A percentile compares a stretch with the other conserved stretches of the same genome.
phyloP scores from a whole-genome alignment of 2,797 vertebrate species.

The Enteromius unitaeniatus region DNA sequence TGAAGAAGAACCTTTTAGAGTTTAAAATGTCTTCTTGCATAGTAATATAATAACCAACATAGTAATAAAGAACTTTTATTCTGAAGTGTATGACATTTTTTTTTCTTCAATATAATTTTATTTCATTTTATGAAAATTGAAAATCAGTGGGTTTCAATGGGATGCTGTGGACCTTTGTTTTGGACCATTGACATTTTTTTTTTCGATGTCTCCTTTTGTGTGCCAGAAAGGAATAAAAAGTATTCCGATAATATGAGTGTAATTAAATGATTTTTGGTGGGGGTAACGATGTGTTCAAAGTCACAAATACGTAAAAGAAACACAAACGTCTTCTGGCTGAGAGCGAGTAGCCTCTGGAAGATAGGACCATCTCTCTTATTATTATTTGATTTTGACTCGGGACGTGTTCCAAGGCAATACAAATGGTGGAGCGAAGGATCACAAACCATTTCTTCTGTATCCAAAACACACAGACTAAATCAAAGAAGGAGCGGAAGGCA shows the following conservation, averaged over 20 bases:
- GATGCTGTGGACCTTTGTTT: neutral
- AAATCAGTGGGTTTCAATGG: neutral
- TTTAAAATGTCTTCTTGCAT: too few relatives aligned
- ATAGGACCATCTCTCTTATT: slow-evolving; percentile 50
- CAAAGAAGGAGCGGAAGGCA: slow-evolving; percentile 68
- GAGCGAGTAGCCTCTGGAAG: slow-evolving; percentile 9
- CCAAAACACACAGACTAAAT: slow-evolving; percentile 79
- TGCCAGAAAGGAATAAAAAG: neutral
- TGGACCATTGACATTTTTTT: neutral
- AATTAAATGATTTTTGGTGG: neutral
- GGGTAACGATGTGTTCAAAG: neutral
- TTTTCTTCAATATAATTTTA: neutral
- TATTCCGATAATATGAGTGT: neutral
- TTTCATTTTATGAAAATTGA: neutral
- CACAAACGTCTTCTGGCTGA: slow-evolving; percentile 26
- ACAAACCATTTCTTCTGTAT: slow-evolving; percentile 74
- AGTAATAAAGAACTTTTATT: too few relatives aligned
- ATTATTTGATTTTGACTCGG: slow-evolving; percentile 60
- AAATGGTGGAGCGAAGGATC: slow-evolving; percentile 73
- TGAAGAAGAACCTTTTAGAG: neutral
- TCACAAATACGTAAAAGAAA: neutral
- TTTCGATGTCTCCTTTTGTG: neutral
- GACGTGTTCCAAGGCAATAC: slow-evolving; percentile 78
- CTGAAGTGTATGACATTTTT: too few relatives aligned
- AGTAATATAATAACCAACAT: too few relatives aligned